Base-by-base conservation (phyloP, 2,888 invertebrate species). In the Drosophila flavopinicola region DNA sequence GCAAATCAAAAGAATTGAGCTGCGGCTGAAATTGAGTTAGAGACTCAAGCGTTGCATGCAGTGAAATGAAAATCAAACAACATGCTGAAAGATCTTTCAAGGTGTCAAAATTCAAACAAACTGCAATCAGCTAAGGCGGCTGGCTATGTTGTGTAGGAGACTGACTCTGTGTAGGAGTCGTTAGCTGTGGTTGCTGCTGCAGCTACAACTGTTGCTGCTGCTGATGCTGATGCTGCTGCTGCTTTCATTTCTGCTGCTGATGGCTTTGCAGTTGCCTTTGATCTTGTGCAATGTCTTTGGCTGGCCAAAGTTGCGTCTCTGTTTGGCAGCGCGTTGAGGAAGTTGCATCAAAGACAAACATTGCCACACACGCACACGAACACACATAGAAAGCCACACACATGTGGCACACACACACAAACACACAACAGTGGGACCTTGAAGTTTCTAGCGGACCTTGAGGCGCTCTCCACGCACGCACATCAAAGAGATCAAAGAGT, bases 101-200 rank as follows among this genome's bases (percentile, higher is more conserved):
- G 89, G 89, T 88, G 88, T 89, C 80, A 89, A 88, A 87, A 83
- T 66, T 71, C 78, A 88, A 75, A 73, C 77, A 85, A 88, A 83
- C 87, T 80, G 25, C 27, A 60, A 53, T 37, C 54, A 57, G 47
- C 51, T 13, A 33, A 24, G 58, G 11, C 13, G 32, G 27, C 42
- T 7, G 17, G 17, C 38, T 23, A 15, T 4, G 15, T 20, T 33
- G 38, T 17, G 30, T 35, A 10, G 10, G 15, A 15, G 33, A 33
- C 33, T 35, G 5, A 33, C 33, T 35, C 2, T 44, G 58, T 6
- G 58, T 58, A 44, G 58, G 57, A 58, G 58, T 58, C 44, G 6
- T 41, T 25, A 60, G 54, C n/a, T 41, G 35, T 25, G 17, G 45
- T 3, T 45, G 51, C 11, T 39, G 10, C 29, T 49, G 25, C 13